Base-by-base conservation (phyloP, 2,113 vertebrate species). In the Pachypanchax playfairii region DNA sequence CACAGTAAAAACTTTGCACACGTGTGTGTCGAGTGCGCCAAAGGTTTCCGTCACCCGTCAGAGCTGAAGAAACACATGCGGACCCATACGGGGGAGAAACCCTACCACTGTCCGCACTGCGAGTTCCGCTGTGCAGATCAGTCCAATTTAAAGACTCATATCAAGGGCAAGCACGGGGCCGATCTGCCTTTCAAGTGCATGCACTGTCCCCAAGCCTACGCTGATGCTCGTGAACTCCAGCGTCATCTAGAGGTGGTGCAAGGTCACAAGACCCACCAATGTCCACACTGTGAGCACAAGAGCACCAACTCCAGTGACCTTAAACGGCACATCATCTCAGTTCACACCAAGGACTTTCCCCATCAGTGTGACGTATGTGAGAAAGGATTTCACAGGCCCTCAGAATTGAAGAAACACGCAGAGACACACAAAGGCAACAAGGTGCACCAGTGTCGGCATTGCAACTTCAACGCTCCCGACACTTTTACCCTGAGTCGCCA, bases 1-100 rank as follows among this genome's bases (percentile, higher is more conserved):
- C 97, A 99, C 85, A 98, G 96, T 83, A 98, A 98, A 87, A 98
- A 94, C 92, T 98, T 98, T 81, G 94, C 96, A 52, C 96, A 98
- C 1, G 96, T 98, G 47, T 99, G 97, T 33, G 96, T 98, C 20
- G 97, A 99, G 86, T 99, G 97, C 18, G 96, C 96, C 58, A 99
- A 99, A 80, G 96, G 96, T 77, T 99, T 99, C 87, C 95, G 96
- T 14, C 97, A 99, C 71, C 97, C 97, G 0, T 99, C 97, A 1
- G 97, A 99, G 93, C 94, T 99, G 50, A 98, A 98, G 91, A 99
- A 99, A 85, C 97, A 99, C 76, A 98, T 98, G 96, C 92, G 97
- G 90, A 99, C 95, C 82, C 96, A 99, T 90, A 99, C 97, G 15
- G 97, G 97, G 17, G 97, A 99, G 85, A 99, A 99, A 91, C 97